Base-by-base conservation (phyloP, 2,113 vertebrate species). In the Onychostoma macrolepis region DNA sequence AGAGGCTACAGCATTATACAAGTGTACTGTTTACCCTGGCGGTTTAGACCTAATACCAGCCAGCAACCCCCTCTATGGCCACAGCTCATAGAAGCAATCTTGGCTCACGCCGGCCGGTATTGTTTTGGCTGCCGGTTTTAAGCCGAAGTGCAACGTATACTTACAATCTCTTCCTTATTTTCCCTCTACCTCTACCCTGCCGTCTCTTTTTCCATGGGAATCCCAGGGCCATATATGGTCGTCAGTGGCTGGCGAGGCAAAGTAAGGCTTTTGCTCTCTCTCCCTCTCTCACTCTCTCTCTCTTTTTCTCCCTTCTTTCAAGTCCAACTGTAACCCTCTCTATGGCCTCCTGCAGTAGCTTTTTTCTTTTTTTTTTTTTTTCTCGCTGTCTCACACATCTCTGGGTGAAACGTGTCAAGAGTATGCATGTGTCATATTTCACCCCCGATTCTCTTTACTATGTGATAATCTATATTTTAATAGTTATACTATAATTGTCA, bases 151-250 rank as follows among this genome's bases (percentile, higher is more conserved):
- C 92, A 92, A 84, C 86, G 74, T 92, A 90, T 83, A 90, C 90
- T 87, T 93, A 91, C 90, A 85, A 92, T 93, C 88, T 93, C 85
- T 90, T 78, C 65, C 13, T 69, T 75, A 71, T 84, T 82, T 79
- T 48, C 50, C 17, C 77, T 82, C 89, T 90, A 87, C 88, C 89
- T 90, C 90, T 83, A 85, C 92, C 88, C 90, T 87, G 86, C 80
- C 88, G 92, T 91, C 72, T 89, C 89, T 83, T 95, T 96, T 96
- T 95, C 92, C 93, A 94, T 95, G 96, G 96, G 97, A 97, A 97
- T 98, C 97, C 96, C 96, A 96, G 91, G 92, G 87, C 97, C 97
- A 95, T 98, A 97, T 98, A 97, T 97, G 97, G 97, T 96, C 86
- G 96, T 94, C 90, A 90, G 94, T 90, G 84, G 87, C 21, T 74